Base-by-base conservation (phyloP, 2,888 invertebrate species). In the Pyrrhosoma nymphula region DNA sequence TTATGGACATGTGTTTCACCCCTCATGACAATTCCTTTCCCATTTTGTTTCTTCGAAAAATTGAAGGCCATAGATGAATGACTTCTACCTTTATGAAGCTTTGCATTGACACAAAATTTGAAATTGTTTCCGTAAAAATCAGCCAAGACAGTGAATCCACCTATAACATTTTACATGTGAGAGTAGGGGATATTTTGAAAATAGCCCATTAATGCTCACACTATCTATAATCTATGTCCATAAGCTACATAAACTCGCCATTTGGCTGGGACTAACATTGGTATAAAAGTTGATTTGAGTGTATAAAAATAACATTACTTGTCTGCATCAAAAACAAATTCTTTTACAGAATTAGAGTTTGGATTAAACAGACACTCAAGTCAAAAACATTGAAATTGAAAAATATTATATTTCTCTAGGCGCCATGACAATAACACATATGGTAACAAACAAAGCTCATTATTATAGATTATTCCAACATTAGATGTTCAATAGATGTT, bases 381-480 rank as follows among this genome's bases (percentile, higher is more conserved):
- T 82, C 82, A 82, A 82, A 75, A 55, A 69, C 20, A 95, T 55
- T 56, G 60, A 18, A 95, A 88, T 95, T 95, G 88, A 95, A 82
- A 95, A 88, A 95, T 60, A 95, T 88, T 30, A 88, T 95, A 26
- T 88, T 35, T 88, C 35, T 95, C 88, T 75, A 82, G 56, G 82
- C 39, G 88, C 95, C 55, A 95, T 88, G 75, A 88, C 88, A 95
- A 95, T 63, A 95, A 90, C 88, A 90, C 95, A 95, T 23, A 89
- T 69, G 47, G 90, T 35, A 69, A 96, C 96, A 96, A 96, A 96
- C 95, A 96, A 96, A 96, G 96, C 96, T 95, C 93, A 95, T 96
- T 96, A 95, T 95, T 60, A 60, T 95, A 95, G 95, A 95, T 91
- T 82, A 95, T 95, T 95, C 56, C 39, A 88, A 95, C 90, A 95